These are phyloP conservation scores for Moxostoma hubbsi DNA, from an alignment of 2,797 vertebrate species.

Conservation along the genomic window DNA sequence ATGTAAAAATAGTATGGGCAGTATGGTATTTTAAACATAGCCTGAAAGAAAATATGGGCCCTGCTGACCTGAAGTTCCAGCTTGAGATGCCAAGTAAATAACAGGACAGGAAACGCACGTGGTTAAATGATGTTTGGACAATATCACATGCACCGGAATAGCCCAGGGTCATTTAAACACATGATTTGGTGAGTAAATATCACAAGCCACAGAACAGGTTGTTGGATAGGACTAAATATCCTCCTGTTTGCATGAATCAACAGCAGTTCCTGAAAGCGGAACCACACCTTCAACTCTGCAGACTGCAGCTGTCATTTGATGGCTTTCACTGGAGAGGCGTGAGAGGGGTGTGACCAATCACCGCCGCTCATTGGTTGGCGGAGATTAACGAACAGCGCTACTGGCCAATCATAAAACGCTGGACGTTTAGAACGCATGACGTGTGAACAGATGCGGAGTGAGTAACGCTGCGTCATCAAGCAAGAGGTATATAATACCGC, in stretches of 20 bases:
- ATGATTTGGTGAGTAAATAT: constrained; percentile 30
- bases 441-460: not conserved
- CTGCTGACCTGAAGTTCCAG: not conserved
- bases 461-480: not conserved
- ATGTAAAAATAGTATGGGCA: not conserved
- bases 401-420: constrained; percentile 61
- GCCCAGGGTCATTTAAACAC: constrained; percentile 19
- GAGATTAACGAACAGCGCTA: constrained; percentile 62
- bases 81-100: not conserved
- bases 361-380: constrained; percentile 62
- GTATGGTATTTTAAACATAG: not conserved
- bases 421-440: constrained; percentile 42
- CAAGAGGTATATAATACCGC: not conserved
- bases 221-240: not conserved
- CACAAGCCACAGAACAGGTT: not conserved
- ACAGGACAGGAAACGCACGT: not conserved
- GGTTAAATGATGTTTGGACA: constrained; percentile 2
- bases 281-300: constrained; percentile 45
- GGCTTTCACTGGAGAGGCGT: constrained; percentile 59
- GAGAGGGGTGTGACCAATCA: constrained; percentile 77
- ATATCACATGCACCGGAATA: constrained; percentile 23
- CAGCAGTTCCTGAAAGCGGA: constrained; percentile 19
- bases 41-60: no score
- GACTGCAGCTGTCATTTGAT: constrained; percentile 52
- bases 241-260: constrained; percentile 37